A percentile compares a stretch with the other conserved stretches of the same genome.
These are phyloP conservation scores for Syngnathus typhle DNA, from an alignment of 2,113 vertebrate species.

Conservation along the genomic window DNA sequence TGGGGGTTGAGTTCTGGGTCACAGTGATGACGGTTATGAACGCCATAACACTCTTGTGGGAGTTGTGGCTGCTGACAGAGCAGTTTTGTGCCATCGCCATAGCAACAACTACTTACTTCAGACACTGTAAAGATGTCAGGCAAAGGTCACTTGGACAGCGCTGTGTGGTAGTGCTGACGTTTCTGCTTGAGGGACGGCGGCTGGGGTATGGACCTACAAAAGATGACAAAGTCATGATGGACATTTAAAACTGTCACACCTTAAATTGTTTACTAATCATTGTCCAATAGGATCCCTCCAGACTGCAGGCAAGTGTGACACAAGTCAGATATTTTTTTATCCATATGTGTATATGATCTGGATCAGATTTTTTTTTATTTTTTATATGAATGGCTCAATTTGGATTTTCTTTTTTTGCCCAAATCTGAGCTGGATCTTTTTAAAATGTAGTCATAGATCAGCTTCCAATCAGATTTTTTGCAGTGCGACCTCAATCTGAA, in stretches of 20 bases:
- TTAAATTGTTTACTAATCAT: neutral
- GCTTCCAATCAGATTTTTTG: no score
- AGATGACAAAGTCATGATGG: constrained; percentile 41
- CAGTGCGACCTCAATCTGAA: no score
- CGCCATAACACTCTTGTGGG: constrained; percentile 65
- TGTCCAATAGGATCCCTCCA: neutral
- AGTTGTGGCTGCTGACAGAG: constrained; percentile 66
- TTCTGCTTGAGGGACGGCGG: constrained; percentile 62
- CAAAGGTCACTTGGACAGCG: constrained; percentile 44
- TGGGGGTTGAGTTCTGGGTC: constrained; percentile 69
- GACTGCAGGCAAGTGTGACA: no score
- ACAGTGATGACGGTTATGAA: constrained; percentile 64
- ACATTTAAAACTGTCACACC: constrained; percentile 45
- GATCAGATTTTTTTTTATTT: no score
- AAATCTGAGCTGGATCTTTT: no score
- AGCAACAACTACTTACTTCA: constrained; percentile 70
- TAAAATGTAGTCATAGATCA: no score
- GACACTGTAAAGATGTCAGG: constrained; percentile 25
- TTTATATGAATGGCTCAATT: no score
- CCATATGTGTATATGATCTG: no score
- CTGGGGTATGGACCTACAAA: constrained; percentile 22
- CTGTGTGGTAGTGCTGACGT: constrained; percentile 48
- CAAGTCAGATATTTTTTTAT: no score
- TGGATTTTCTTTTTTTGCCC: no score
- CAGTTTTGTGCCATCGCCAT: constrained; percentile 66